Evolutionary conservation across 64 coral and sea anemone genomes (phyloP).

Genomic region (Stichodactyla mertensii): DNA sequence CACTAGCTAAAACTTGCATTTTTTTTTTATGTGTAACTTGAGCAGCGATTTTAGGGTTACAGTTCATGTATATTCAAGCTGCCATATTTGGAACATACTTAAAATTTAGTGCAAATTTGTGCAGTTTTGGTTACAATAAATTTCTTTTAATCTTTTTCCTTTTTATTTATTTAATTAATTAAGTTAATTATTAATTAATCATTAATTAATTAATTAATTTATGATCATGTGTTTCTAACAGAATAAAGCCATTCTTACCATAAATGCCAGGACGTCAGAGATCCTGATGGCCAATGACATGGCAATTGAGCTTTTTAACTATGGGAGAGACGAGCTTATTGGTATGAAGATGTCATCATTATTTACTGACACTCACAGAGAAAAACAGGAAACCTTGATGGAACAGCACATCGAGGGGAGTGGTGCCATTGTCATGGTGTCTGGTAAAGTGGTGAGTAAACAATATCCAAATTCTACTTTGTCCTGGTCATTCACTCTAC

Average conservation of each 20-base stretch:
- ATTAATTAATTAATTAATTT: not conserved
- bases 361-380: constrained; percentile 70
- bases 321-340: constrained; percentile 75
- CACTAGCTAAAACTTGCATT: too few relatives aligned
- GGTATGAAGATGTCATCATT: constrained; percentile 80
- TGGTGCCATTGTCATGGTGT: constrained; percentile 88
- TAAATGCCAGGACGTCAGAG: constrained; percentile 97
- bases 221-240: constrained; percentile 13
- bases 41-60: too few relatives aligned
- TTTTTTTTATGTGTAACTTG: too few relatives aligned
- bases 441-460: constrained; percentile 89
- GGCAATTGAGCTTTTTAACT: constrained; percentile 81
- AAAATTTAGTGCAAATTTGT: too few relatives aligned
- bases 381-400: constrained; percentile 82
- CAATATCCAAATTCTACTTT: not conserved
- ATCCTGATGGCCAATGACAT: constrained; percentile 91
- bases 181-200: too few relatives aligned
- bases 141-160: too few relatives aligned
- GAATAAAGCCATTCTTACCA: constrained; percentile 97
- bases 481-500: too few relatives aligned
- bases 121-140: too few relatives aligned
- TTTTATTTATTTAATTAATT: too few relatives aligned
- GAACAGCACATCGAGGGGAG: constrained; percentile 92
- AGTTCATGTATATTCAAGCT: too few relatives aligned
- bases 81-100: too few relatives aligned